Conservation (phyloP, 2,113 vertebrate genomes). For the Plotosus lineatus region DNA sequence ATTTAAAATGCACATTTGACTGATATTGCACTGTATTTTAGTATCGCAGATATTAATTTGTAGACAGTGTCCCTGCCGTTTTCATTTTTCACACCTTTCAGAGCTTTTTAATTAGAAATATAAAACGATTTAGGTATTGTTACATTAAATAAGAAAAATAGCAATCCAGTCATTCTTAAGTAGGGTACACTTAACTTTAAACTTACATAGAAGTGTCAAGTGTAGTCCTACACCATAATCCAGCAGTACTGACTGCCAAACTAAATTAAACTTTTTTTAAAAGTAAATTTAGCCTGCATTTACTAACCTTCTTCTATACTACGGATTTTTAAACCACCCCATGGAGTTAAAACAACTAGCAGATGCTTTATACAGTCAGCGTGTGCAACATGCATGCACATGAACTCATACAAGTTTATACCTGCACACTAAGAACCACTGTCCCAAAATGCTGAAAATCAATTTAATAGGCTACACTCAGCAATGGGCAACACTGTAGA, state of each 20-base stretch:
- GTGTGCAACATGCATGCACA: conserved; percentile 2
- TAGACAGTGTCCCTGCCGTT: too few species aligned
- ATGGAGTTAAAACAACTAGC: not conserved
- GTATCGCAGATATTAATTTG: too few species aligned
- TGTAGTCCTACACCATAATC: not conserved
- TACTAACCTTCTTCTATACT: not conserved
- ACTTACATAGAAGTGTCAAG: not conserved
- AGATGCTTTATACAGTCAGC: not conserved
- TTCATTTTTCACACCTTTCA: not conserved
- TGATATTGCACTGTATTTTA: too few species aligned
- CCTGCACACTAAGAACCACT: not conserved
- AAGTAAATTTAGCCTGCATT: not conserved
- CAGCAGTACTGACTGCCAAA: not conserved
- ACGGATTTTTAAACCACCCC: not conserved
- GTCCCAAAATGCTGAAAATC: not conserved
- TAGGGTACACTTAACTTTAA: not conserved
- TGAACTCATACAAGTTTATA: not conserved
- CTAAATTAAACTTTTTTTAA: not conserved
- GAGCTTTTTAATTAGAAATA: conserved; percentile 7
- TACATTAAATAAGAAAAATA: not conserved
- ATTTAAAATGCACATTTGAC: too few species aligned
- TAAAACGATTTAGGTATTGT: too few species aligned
- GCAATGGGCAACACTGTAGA: not conserved
- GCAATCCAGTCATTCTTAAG: not conserved
- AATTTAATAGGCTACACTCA: not conserved